Evolutionary conservation across 2,888 invertebrate genomes (phyloP).

Genomic region (Aporophyla nigra): DNA sequence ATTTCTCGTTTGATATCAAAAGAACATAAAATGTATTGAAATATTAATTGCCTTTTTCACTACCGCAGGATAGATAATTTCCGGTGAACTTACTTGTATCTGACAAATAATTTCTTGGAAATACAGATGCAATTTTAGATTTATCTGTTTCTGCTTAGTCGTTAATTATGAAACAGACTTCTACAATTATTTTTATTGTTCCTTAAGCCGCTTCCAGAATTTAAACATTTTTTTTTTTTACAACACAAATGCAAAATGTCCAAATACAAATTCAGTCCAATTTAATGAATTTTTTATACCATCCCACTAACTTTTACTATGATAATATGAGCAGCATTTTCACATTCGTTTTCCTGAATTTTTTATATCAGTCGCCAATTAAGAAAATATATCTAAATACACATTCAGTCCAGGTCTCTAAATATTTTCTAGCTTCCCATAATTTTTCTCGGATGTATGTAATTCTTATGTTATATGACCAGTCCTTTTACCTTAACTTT

Average conservation of each 20-base stretch:
- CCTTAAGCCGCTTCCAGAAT: too few relatives aligned
- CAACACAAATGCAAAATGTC: background rate
- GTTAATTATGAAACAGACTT: background rate
- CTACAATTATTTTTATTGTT: background rate
- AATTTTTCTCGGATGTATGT: background rate
- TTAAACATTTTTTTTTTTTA: background rate
- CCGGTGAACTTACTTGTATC: background rate
- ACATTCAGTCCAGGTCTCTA: background rate
- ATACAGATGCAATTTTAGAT: background rate
- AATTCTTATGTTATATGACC: too few relatives aligned
- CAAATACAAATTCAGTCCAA: background rate
- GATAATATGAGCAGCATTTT: background rate
- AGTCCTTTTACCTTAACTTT: background rate
- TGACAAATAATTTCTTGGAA: background rate
- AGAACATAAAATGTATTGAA: background rate
- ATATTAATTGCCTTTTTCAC: slow-evolving; percentile 7
- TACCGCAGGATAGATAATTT: background rate
- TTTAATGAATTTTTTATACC: too few relatives aligned
- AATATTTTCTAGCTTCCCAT: background rate
- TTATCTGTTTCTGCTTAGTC: background rate
- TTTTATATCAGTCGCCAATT: slow-evolving; percentile 3
- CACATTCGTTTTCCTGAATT: background rate
- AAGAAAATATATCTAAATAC: background rate
- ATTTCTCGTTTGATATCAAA: slow-evolving; percentile 14
- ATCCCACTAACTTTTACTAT: background rate